Evolutionary conservation across 2,888 invertebrate species (phyloP), one percentile per base, ranked within the genome.

Genomic region (Odontomyia ornata): DNA sequence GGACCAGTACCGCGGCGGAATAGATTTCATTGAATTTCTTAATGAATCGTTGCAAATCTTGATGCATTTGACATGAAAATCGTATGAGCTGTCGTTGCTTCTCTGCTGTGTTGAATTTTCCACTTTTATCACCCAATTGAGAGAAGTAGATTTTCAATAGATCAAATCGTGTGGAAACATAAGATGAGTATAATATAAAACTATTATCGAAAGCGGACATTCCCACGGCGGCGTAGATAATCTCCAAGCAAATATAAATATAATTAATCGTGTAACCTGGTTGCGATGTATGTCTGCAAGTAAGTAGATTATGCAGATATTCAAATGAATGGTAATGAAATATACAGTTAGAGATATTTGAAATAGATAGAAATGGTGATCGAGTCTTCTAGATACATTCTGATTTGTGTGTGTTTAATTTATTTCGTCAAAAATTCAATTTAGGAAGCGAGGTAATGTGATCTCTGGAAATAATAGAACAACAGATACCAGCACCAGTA

Each of bases 141-240:
- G 18, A 27, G 27, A 72, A 72, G 28, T 52, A 72, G n/a, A 56
- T 52, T 56, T 72, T 72, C 43, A 52, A 56, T 27, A 72, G 28
- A 72, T 72, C 71, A 21, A 52, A 72, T 9, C 71, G 27, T 7
- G 71, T 72, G 27, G 71, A 72, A 3, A 72, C 56, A 18, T 72
- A 72, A 7, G 71, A 72, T 18, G 71, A 72, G 28, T 52, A 72
- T 56, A 72, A 21, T 18, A 72, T 72, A 28, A 52, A 72, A 28
- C 71, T 72, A 15, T n/a, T 28, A 28, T 72, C 71, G 56, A 72
- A 72, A 27, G 52, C 71, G n/a, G 56, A 72, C 71, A 72, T 56
- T 52, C 71, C 56, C 25, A 72, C 71, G 23, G 71, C 27, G 7
- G 27, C 71, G 28, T 72, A 72, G 15, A 72, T n/a, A 3, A 72